Evolutionary conservation across 2,113 vertebrate genomes (phyloP).

Genomic region (Chrysemys picta): DNA sequence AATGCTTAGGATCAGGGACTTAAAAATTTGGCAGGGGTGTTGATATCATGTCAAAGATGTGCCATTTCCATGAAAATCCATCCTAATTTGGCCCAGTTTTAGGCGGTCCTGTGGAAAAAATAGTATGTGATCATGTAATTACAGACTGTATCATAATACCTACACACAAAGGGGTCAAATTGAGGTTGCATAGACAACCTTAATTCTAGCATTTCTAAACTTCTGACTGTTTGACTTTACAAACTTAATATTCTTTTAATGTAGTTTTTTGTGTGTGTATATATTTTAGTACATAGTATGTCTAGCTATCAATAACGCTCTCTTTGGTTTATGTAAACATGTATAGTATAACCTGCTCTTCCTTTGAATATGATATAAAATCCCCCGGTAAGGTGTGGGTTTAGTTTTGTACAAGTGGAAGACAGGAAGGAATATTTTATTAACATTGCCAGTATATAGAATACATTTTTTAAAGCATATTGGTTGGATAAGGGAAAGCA

Average conservation of each 20-base stretch:
- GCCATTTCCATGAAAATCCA: neutral
- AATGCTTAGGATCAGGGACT: neutral
- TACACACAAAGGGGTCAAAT: neutral
- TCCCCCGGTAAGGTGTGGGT: neutral
- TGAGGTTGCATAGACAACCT: neutral
- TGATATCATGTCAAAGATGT: neutral
- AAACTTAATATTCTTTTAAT: neutral
- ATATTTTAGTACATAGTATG: neutral
- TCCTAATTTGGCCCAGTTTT: neutral
- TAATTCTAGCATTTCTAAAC: neutral
- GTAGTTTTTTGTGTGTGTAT: neutral
- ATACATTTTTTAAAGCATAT: neutral
- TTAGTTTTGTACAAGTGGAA: neutral
- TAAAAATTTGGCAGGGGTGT: neutral
- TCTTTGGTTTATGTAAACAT: neutral
- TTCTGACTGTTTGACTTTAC: neutral
- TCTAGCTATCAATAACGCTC: neutral
- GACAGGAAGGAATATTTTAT: neutral
- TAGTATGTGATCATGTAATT: neutral
- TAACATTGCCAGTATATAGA: neutral
- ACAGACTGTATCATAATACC: neutral
- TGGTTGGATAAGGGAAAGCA: neutral
- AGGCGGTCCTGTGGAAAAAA: neutral
- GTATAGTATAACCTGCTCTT: neutral
- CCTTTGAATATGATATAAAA: neutral